These are phyloP conservation scores for Halcyon leucocephala DNA, from an alignment of 2,797 vertebrate genomes.

Conservation along the genomic window DNA sequence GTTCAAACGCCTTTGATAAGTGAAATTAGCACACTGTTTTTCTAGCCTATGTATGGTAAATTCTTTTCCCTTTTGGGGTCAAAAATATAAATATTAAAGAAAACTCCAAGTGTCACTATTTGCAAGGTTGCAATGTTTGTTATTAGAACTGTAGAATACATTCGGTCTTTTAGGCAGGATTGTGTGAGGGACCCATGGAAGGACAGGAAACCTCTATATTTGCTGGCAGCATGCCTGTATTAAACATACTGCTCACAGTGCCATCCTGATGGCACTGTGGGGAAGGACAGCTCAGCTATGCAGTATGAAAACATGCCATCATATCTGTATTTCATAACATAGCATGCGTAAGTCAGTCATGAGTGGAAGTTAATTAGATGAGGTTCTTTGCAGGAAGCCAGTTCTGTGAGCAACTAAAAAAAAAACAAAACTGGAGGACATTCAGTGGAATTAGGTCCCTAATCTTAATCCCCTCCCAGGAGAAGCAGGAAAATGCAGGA, in stretches of 20 bases:
- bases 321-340: constrained; percentile 60
- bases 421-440: constrained; percentile 74
- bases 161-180: constrained; percentile 29
- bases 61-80: constrained; percentile 74
- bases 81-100: constrained; percentile 66
- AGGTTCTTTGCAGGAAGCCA: constrained; percentile 85
- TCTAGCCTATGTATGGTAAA: constrained; percentile 61
- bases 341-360: constrained; percentile 22
- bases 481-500: constrained; percentile 78
- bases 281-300: constrained; percentile 65
- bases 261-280: constrained; percentile 63
- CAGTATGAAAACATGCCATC: constrained; percentile 69
- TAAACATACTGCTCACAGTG: constrained; percentile 53
- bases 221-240: constrained; percentile 13
- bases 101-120: constrained; percentile 62
- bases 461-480: constrained; percentile 77
- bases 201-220: constrained; percentile 57
- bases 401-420: constrained; percentile 80
- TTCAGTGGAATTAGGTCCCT: constrained; percentile 82
- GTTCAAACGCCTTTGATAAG: constrained; percentile 35
- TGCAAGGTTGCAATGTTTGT: constrained; percentile 72
- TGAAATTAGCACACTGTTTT: constrained; percentile 68
- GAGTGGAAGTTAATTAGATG: constrained; percentile 65
- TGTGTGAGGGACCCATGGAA: constrained; percentile 9
- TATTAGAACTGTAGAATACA: constrained; percentile 61